A percentile compares a stretch with the other conserved stretches of the same genome.
Evolutionary conservation across 2,888 invertebrate genomes (phyloP).

Genomic region (Acanthococcus lagerstroemiae): DNA sequence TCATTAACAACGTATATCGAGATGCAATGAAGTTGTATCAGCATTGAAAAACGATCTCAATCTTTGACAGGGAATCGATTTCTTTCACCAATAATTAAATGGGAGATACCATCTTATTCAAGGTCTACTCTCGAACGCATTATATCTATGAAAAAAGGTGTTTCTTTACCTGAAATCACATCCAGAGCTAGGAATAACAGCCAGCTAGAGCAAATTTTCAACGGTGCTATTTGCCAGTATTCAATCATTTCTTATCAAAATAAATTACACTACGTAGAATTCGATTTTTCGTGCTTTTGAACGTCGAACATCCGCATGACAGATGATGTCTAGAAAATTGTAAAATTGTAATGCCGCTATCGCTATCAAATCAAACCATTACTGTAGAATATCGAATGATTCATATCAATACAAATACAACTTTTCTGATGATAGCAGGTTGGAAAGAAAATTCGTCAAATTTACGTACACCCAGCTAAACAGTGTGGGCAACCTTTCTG

Average conservation of each 20-base stretch:
- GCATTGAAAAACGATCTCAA: neutral
- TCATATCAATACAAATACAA: no score
- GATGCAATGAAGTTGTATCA: no score
- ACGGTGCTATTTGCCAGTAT: slow-evolving; percentile 22
- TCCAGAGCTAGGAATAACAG: slow-evolving; percentile 27
- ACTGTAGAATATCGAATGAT: no score
- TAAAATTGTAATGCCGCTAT: neutral
- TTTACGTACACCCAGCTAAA: no score
- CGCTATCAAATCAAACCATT: no score
- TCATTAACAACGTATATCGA: no score
- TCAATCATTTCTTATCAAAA: slow-evolving; percentile 25
- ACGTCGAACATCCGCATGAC: neutral
- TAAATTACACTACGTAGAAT: neutral
- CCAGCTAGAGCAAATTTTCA: slow-evolving; percentile 29
- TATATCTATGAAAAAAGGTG: neutral
- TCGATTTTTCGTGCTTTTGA: neutral
- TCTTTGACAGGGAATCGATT: neutral
- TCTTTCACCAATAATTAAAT: neutral
- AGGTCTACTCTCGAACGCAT: no score
- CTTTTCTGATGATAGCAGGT: no score
- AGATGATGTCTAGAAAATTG: neutral
- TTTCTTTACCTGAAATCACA: slow-evolving; percentile 12
- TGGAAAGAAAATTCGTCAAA: no score
- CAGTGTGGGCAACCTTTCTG: no score
- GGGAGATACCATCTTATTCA: no score